Evolutionary conservation across 2,888 invertebrate genomes (phyloP).

Genomic region (Troides helena): DNA sequence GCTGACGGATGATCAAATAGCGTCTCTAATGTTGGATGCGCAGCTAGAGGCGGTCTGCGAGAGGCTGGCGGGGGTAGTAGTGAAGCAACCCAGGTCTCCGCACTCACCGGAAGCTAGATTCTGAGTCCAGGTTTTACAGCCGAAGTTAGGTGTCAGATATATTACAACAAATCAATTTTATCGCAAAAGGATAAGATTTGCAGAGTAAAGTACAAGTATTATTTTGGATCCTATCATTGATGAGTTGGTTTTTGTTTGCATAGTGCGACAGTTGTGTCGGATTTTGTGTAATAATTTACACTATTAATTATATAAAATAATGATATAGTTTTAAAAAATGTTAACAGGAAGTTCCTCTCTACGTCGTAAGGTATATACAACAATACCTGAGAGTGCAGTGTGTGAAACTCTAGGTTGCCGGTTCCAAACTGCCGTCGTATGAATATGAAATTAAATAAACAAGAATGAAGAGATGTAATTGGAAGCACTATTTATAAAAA

Average conservation of each 20-base stretch:
- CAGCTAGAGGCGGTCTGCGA: constrained; percentile 85
- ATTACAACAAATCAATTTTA: not conserved
- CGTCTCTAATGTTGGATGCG: constrained; percentile 86
- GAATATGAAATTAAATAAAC: not conserved
- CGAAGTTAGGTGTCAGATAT: not conserved
- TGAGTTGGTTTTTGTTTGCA: not conserved
- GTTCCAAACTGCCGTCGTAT: not conserved
- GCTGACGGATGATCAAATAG: constrained; percentile 88
- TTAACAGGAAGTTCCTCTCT: not conserved
- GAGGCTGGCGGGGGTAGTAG: constrained; percentile 78
- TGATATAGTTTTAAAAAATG: not conserved
- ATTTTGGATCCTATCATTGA: not conserved
- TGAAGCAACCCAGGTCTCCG: constrained; percentile 41
- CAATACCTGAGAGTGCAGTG: too few species aligned
- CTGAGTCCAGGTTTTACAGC: constrained; percentile 33
- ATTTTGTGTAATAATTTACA: too few species aligned
- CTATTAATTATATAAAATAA: too few species aligned
- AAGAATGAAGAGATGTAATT: too few species aligned
- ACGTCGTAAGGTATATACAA: not conserved
- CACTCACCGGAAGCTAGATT: constrained; percentile 46
- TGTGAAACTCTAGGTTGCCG: not conserved
- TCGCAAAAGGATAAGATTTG: not conserved
- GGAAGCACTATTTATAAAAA: too few species aligned
- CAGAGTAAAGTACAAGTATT: not conserved
- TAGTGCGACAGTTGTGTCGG: not conserved